These are phyloP conservation scores for Orgyia antiqua DNA, from an alignment of 2,888 invertebrate genomes.

Conservation along the genomic window DNA sequence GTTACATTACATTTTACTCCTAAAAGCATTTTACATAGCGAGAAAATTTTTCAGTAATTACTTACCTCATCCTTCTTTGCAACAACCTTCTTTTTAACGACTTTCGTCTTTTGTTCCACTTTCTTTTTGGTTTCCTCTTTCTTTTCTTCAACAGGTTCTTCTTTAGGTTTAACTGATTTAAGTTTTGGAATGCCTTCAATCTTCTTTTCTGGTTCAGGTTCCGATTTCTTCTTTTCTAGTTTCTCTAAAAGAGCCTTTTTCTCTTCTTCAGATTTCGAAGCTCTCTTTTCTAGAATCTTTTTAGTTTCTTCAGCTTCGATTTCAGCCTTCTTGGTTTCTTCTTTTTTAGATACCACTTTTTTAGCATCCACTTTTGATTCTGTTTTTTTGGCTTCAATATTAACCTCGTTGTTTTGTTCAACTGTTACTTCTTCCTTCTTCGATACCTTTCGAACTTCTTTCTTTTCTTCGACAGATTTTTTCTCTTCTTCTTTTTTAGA, in stretches of 20 bases:
- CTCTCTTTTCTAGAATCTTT: slow-evolving; percentile 64
- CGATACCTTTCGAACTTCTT: slow-evolving; percentile 47
- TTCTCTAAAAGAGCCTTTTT: slow-evolving; percentile 71
- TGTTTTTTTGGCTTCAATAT: slow-evolving; percentile 48
- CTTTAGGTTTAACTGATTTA: slow-evolving; percentile 73
- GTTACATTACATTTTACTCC: too few species aligned
- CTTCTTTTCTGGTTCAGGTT: slow-evolving; percentile 73
- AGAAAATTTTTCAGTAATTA: slow-evolving; percentile 16
- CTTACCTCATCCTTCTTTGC: slow-evolving; percentile 72
- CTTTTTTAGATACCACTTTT: slow-evolving; percentile 53
- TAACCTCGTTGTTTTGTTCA: slow-evolving; percentile 41
- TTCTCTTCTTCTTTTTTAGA: slow-evolving; percentile 31
- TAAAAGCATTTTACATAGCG: slow-evolving; percentile 40
- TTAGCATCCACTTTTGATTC: slow-evolving; percentile 46
- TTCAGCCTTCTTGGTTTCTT: slow-evolving; percentile 50
- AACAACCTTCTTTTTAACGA: slow-evolving; percentile 69
- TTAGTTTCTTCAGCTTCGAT: slow-evolving; percentile 70
- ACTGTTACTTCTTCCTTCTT: slow-evolving; percentile 58
- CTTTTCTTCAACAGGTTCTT: slow-evolving; percentile 64
- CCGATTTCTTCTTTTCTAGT: slow-evolving; percentile 70
- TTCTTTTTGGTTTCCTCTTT: slow-evolving; percentile 65
- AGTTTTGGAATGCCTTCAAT: slow-evolving; percentile 80
- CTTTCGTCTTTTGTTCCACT: slow-evolving; percentile 68
- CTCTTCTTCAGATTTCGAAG: slow-evolving; percentile 69
- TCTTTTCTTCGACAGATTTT: slow-evolving; percentile 44